These are phyloP conservation scores for Drosophila buzzatii DNA, from an alignment of 2,888 invertebrate species.

Conservation along the genomic window DNA sequence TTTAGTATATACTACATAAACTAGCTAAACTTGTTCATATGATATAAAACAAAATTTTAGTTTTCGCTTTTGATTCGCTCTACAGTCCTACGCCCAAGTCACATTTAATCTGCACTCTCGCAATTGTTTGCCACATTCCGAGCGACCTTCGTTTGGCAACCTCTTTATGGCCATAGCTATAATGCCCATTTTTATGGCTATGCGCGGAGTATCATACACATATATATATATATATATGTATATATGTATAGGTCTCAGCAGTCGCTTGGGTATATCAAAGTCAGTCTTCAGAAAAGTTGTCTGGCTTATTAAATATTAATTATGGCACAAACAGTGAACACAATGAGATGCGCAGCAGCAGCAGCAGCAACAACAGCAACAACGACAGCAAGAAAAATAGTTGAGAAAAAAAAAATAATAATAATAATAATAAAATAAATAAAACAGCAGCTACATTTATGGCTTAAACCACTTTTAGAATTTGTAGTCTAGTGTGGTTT, in stretches of 20 bases:
- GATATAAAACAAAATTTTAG: neutral
- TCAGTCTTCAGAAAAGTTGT: slow-evolving; percentile 43
- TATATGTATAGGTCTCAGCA: slow-evolving; percentile 3
- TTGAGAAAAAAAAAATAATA: neutral
- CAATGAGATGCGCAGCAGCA: slow-evolving; percentile 45
- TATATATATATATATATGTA: neutral
- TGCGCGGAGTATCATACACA: slow-evolving; percentile 3
- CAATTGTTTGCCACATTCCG: neutral
- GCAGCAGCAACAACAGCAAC: slow-evolving; percentile 34
- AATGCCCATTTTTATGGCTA: slow-evolving; percentile 14
- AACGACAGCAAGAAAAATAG: slow-evolving; percentile 12
- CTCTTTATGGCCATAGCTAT: slow-evolving; percentile 12
- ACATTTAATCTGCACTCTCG: neutral
- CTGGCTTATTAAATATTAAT: slow-evolving; percentile 81
- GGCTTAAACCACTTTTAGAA: slow-evolving; percentile 69
- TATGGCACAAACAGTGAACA: slow-evolving; percentile 52
- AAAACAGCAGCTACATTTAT: slow-evolving; percentile 58
- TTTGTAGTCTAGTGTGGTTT: slow-evolving; percentile 26
- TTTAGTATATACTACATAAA: too few relatives aligned
- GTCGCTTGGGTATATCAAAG: slow-evolving; percentile 37
- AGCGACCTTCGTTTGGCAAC: slow-evolving; percentile 2
- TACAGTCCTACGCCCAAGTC: neutral
- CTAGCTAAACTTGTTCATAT: neutral
- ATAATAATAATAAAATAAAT: neutral
- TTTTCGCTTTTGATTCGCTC: neutral